Conservation (phyloP, 2,797 vertebrate genomes). For the Micromesistius poutassou region DNA sequence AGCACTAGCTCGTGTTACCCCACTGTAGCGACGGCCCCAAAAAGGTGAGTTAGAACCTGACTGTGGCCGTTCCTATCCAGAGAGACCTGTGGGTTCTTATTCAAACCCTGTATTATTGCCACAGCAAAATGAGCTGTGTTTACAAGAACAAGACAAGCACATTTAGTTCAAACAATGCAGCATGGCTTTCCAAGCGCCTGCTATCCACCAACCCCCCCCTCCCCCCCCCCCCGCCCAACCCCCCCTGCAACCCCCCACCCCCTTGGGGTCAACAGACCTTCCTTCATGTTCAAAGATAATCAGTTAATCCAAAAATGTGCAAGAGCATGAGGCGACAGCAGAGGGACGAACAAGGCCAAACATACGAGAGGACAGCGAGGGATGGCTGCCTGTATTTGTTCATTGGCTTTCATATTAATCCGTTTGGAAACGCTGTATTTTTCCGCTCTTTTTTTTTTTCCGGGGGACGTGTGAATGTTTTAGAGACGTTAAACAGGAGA, state of each 20-base stretch:
- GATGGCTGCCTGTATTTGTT: conserved; percentile 76
- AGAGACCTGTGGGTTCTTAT: conserved; percentile 46
- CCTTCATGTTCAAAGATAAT: conserved; percentile 85
- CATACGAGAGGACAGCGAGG: conserved; percentile 49
- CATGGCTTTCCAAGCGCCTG: conserved; percentile 63
- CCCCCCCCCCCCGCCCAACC: conserved; percentile 50
- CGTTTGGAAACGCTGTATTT: conserved; percentile 71
- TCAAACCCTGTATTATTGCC: conserved; percentile 60
- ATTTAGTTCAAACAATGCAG: conserved; percentile 76
- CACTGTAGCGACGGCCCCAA: neutral
- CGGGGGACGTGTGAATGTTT: conserved; percentile 78
- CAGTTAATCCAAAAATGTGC: conserved; percentile 84
- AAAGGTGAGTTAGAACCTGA: neutral
- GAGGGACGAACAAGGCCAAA: conserved; percentile 65
- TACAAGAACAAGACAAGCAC: conserved; percentile 77
- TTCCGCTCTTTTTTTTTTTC: conserved; percentile 59
- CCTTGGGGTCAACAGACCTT: conserved; percentile 75
- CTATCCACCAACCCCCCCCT: conserved; percentile 42
- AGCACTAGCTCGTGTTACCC: neutral
- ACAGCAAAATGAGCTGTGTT: conserved; percentile 71
- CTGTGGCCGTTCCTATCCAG: conserved; percentile 42
- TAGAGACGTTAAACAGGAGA: conserved; percentile 80
- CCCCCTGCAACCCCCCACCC: conserved; percentile 65
- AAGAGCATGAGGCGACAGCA: conserved; percentile 75
- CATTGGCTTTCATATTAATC: conserved; percentile 82